Conservation (phyloP, 92 coral and sea anemone species). For the Epizoanthus illoricatus region DNA sequence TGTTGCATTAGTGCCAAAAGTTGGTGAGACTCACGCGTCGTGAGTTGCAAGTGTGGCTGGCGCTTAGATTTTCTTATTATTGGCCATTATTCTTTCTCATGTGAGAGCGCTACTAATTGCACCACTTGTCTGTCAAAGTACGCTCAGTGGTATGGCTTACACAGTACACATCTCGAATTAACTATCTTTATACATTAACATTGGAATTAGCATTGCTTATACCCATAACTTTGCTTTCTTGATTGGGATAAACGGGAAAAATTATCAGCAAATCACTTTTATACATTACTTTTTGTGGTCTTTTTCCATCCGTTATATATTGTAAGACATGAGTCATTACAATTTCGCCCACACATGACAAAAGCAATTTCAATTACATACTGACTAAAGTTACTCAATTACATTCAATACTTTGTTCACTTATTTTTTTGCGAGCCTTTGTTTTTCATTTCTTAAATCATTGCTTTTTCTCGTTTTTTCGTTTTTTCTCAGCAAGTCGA, state of each 20-base stretch:
- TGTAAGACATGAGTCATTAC: background rate
- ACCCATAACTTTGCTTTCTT: background rate
- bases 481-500: slow-evolving; percentile 67
- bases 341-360: background rate
- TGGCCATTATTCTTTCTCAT: slow-evolving; percentile 3
- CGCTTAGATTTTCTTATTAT: too few relatives aligned
- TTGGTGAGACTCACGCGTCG: background rate
- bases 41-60: background rate
- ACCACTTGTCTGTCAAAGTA: slow-evolving; percentile 31
- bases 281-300: background rate
- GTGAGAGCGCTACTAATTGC: slow-evolving; percentile 6
- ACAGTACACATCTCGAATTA: slow-evolving; percentile 16
- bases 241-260: background rate
- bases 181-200: slow-evolving; percentile 1
- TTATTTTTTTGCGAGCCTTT: background rate
- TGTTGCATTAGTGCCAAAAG: too few relatives aligned
- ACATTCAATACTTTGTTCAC: background rate
- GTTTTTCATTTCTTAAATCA: slow-evolving; percentile 1
- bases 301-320: background rate
- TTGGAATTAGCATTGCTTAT: background rate
- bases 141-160: slow-evolving; percentile 4
- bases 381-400: background rate
- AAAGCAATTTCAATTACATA: background rate
- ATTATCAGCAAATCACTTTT: too few relatives aligned
- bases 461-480: slow-evolving; percentile 1